Evolutionary conservation across 2,888 invertebrate genomes (phyloP).

Genomic region (Hylaea fasciaria): DNA sequence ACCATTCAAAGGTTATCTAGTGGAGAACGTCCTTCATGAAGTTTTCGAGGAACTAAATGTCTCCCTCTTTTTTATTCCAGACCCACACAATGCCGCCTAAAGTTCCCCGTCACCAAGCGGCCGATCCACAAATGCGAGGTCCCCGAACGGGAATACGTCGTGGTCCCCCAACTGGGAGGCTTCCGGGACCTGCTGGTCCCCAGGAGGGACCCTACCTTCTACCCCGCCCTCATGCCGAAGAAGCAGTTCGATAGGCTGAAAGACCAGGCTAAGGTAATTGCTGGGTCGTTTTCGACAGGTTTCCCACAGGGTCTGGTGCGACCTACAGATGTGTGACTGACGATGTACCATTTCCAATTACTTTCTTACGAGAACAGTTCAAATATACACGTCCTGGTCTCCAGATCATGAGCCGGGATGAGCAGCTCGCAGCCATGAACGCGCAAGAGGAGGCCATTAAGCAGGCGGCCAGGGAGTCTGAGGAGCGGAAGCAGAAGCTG

Average conservation of each 20-base stretch:
- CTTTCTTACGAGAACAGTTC: too few species aligned
- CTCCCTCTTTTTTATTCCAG: constrained; percentile 54
- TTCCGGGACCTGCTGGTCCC: constrained; percentile 82
- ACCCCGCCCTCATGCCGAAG: constrained; percentile 85
- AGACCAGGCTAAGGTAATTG: constrained; percentile 82
- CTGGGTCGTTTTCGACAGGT: constrained; percentile 3
- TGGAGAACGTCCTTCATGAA: too few species aligned
- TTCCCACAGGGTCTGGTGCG: too few species aligned
- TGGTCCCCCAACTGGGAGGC: constrained; percentile 70
- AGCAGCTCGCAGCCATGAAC: constrained; percentile 65
- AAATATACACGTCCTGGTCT: background rate
- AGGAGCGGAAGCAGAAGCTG: constrained; percentile 81
- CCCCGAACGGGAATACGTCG: constrained; percentile 54
- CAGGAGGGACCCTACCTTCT: constrained; percentile 75
- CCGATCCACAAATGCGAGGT: constrained; percentile 78
- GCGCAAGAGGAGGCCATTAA: constrained; percentile 84
- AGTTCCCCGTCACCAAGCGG: constrained; percentile 68
- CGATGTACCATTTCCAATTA: too few species aligned
- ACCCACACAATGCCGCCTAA: constrained; percentile 76
- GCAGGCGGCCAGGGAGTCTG: constrained; percentile 84
- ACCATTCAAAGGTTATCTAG: too few species aligned
- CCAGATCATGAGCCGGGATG: constrained; percentile 71
- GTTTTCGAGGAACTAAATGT: too few species aligned
- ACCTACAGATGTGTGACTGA: too few species aligned
- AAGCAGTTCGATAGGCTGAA: constrained; percentile 86